Percentiles rank a stretch among this genome's conserved stretches.
These are phyloP conservation scores for Yoshiicerus persimilis DNA, from an alignment of 1,140 invertebrate species.

Conservation along the genomic window DNA sequence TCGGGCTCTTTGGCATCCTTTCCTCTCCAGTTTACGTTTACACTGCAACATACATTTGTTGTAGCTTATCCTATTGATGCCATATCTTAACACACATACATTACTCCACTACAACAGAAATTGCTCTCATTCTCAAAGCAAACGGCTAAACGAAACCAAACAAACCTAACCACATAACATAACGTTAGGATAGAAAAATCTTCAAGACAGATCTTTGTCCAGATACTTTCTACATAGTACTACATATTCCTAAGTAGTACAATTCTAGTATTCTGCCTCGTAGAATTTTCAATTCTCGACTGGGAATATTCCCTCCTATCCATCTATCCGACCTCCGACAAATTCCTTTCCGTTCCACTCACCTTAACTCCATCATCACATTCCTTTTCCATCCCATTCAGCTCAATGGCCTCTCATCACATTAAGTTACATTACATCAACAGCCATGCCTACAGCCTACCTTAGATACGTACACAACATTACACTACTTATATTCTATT, in stretches of 20 bases:
- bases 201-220: slow-evolving; percentile 8
- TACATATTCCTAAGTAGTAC: not conserved
- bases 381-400: slow-evolving; percentile 30
- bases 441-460: not conserved
- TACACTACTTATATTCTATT: not conserved
- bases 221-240: not conserved
- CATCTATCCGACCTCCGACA: slow-evolving; percentile 24
- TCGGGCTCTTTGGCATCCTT: slow-evolving; percentile 25
- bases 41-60: not conserved
- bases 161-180: not conserved
- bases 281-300: not conserved
- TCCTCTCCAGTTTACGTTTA: not conserved
- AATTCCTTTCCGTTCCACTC: slow-evolving; percentile 29
- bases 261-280: not conserved
- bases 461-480: not conserved
- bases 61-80: not conserved
- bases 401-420: slow-evolving; percentile 21
- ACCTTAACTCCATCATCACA: slow-evolving; percentile 25
- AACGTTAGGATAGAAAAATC: not conserved
- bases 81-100: not conserved
- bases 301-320: slow-evolving; percentile 10
- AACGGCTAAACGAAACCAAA: not conserved
- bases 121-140: not conserved
- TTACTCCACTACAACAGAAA: not conserved
- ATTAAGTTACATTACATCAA: not conserved